Evolutionary conservation across 2,888 invertebrate species (phyloP), one percentile per base, ranked within the genome.

Genomic region (Lasioglossum vierecki): DNA sequence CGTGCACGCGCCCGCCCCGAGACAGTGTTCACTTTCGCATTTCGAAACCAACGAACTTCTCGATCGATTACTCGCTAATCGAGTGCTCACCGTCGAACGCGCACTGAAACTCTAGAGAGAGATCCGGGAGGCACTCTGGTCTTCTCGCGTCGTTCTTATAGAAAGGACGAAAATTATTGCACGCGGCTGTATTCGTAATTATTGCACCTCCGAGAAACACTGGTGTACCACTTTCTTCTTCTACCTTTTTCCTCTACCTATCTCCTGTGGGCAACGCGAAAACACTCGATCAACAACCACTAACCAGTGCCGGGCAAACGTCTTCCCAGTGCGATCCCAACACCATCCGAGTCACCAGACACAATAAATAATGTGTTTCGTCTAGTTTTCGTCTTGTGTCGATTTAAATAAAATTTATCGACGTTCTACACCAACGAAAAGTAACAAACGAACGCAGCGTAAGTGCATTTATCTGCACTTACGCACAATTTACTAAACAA

Each of bases 1-100:
- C 92, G 93, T 91, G 90, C 92, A 92, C 90, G 70, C 80, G 80
- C 76, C 73, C 68, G 80, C 53, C 44, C 30, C 22, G 68, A 73
- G 81, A 79, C 82, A 60, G 76, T 68, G 74, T 86, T 84, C 89
- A 89, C 84, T 80, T 82, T 84, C 86, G 86, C 89, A 89, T 89
- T 74, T 88, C 89, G 68, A 53, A 63, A 57, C 22, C 76, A 0
- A 68, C 39, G 22, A 82, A 78, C 66, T 57, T 80, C 74, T 49
- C 68, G 79, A 84, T 79, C 80, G 80, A 84, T 81, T 86, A 66
- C 70, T 57, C 76, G 46, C 74, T 68, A 77, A 80, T 82, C 68
- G 75, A 66, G 30, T 66, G 35, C 76, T 77, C 73, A 68, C 39
- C 83, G 80, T 60, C 63, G 18, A 53, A 53, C 76, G 66, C 74